Evolutionary conservation across 2,113 vertebrate species (phyloP), one percentile per base, ranked within the genome.

Genomic region (Stigmatopora nigra): DNA sequence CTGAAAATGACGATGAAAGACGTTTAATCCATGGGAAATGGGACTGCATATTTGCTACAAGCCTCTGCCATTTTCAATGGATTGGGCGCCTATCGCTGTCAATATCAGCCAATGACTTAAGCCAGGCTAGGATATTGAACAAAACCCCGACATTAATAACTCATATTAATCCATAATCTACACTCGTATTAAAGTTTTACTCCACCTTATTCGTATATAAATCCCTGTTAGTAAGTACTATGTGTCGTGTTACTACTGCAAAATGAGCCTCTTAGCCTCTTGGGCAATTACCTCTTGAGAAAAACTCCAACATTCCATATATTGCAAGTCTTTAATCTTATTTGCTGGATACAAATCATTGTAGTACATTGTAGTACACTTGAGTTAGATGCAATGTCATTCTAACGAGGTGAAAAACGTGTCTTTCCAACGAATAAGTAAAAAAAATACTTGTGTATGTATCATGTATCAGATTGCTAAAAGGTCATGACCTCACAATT

Each of bases 271-370:
- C 61, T 55, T 9, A 57, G 66, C 0, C 11, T 73, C 53, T 84
- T 82, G 46, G 68, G 73, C 48, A 76, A 77, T 57, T 49, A 56
- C 15, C 17, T 58, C 65, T 48, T 52, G 19, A 56, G 22, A 49
- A 67, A 70, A 69, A 59, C 51, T n/a, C 73, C 73, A 64, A 75
- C 74, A 83, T 87, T 82, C 73, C 77, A 73, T 77, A 72, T 68
- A 20, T 10, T 7, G 15, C 51, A 52, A 35, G 9, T 13, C 72
- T 53, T 51, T 73, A 77, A 83, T 85, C 80, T 74, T 25, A 78
- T 82, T 83, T 77, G 41, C 46, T 70, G 51, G 73, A 61, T 60
- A 12, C 49, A 61, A 20, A 41, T 71, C 17, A 64, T 44, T 66
- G 41, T 20, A 48, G 6, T 55, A 61, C 17, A 64, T 44, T 66